Conservation (phyloP, 2,113 vertebrate species). For the Cyprinodon variegatus region DNA sequence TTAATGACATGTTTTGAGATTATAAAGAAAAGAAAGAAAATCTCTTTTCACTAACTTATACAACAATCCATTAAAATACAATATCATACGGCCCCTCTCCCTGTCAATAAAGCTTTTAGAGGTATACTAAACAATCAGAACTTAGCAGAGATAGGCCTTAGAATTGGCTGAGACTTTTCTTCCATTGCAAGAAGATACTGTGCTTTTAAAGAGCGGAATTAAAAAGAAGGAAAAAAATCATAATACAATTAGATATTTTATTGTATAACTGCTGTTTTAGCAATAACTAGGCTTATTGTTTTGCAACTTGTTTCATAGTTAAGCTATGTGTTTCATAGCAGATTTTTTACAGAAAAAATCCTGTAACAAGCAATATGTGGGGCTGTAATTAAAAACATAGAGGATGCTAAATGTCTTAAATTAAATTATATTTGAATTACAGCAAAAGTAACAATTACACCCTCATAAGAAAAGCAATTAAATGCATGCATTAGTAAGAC, state of each 20-base stretch:
- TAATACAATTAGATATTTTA: not conserved
- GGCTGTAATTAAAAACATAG: too few relatives aligned
- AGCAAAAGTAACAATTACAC: too few relatives aligned
- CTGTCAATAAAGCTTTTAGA: not conserved
- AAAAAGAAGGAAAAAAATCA: too few relatives aligned
- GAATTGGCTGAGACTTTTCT: not conserved
- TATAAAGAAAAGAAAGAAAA: conserved; percentile 25
- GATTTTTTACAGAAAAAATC: not conserved
- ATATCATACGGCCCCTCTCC: not conserved
- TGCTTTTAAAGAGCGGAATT: too few relatives aligned
- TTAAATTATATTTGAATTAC: too few relatives aligned
- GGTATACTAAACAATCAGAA: too few relatives aligned
- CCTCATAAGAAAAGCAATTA: too few relatives aligned
- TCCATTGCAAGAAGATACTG: not conserved
- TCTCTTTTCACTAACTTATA: conserved; percentile 8
- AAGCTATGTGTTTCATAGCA: not conserved
- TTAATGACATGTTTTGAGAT: conserved; percentile 34
- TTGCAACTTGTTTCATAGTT: too few relatives aligned
- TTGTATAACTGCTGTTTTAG: not conserved
- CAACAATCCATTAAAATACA: conserved; percentile 13
- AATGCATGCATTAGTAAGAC: too few relatives aligned
- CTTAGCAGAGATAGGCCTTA: not conserved
- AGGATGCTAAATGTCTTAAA: too few relatives aligned
- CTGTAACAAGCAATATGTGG: not conserved
- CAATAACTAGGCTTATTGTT: not conserved